Evolutionary conservation across 2,797 vertebrate genomes (phyloP), one percentile per base, ranked within the genome.

Genomic region (Distichodus sexfasciatus): DNA sequence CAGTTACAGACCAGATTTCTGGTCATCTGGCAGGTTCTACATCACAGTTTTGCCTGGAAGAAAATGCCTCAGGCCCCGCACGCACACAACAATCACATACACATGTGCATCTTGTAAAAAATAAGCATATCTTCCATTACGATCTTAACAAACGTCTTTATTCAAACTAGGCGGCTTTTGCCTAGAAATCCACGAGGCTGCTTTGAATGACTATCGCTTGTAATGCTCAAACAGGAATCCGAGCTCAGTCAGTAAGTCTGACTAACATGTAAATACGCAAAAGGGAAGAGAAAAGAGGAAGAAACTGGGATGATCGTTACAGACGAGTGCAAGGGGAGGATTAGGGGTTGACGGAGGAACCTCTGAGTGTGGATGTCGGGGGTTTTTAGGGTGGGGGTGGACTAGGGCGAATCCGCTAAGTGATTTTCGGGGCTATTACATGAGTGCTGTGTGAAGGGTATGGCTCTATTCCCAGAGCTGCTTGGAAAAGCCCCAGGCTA

Each of bases 371-470:
- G 48, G 29, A 75, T 69, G 70, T 55, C 53, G 61, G 59, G 51
- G 57, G 73, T 74, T 65, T n/a, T n/a, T n/a, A n/a, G n/a, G n/a
- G n/a, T n/a, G n/a, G n/a, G n/a, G n/a, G n/a, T n/a, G n/a, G n/a
- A n/a, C n/a, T n/a, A n/a, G 31, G n/a, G 26, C 21, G 46, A 69
- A 73, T 50, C 63, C 65, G 50, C 35, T 66, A 75, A 63, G 75
- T 66, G 54, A 77, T 77, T 80, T 77, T 73, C 69, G 64, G 54
- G 57, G 50, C 62, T 72, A 59, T 69, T 66, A 63, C 68, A 77
- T 68, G n/a, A n/a, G 55, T 50, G 36, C 62, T 58, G 46, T 58
- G 62, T 55, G 1, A 66, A 17, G 66, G 36, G 46, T 53, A 54
- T 69, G 59, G 66, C 59, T 29, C 10, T 15, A 36, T 68, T 80